phyloP scores from a whole-genome alignment of 2,888 invertebrate genomes.

The Acleris emargana region DNA sequence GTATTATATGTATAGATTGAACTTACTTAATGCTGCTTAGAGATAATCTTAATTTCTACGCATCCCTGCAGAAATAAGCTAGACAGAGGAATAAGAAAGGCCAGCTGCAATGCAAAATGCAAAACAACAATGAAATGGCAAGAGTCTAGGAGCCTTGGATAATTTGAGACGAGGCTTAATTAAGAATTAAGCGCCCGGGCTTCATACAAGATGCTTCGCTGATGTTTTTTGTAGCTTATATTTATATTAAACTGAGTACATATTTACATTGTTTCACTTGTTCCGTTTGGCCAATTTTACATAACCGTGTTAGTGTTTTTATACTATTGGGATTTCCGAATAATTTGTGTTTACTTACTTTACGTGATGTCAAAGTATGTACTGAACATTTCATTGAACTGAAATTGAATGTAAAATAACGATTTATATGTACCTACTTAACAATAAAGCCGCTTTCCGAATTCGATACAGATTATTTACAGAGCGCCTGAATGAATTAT shows the following conservation, averaged over 20 bases:
- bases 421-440: too few species aligned
- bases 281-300: neutral
- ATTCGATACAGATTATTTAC: too few species aligned
- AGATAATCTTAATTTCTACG: neutral
- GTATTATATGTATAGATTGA: too few species aligned
- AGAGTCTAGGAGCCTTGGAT: slow-evolving; percentile 12
- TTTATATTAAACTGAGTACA: neutral
- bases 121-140: slow-evolving; percentile 9
- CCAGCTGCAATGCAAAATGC: slow-evolving; percentile 11
- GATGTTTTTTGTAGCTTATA: slow-evolving; percentile 13
- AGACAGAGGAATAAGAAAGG: slow-evolving; percentile 12
- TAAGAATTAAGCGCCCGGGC: slow-evolving; percentile 14
- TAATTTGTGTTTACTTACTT: too few species aligned
- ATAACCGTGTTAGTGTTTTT: neutral
- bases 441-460: too few species aligned
- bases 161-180: slow-evolving; percentile 19
- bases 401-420: too few species aligned
- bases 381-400: too few species aligned
- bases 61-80: neutral
- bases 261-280: too few species aligned
- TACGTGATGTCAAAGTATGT: too few species aligned
- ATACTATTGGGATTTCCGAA: too few species aligned
- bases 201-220: slow-evolving; percentile 15
- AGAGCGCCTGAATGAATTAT: too few species aligned
- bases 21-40: too few species aligned